Percentiles rank a stretch among this genome's conserved stretches.
Conservation (phyloP, 2,113 vertebrate genomes). For the Alethe castanea region DNA sequence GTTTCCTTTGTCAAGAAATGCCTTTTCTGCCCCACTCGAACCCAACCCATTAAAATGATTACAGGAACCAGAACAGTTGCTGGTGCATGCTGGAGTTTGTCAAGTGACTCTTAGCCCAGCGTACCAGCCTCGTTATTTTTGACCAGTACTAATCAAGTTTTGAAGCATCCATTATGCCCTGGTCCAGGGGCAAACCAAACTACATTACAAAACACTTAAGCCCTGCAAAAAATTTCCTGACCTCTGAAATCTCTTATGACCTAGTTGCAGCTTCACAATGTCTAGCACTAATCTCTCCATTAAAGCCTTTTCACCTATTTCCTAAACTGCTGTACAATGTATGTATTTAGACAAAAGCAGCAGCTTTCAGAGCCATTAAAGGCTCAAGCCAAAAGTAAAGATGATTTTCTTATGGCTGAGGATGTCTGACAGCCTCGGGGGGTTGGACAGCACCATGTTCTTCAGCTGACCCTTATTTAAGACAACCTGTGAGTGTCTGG, state of each 20-base stretch:
- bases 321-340: constrained; percentile 42
- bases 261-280: constrained; percentile 43
- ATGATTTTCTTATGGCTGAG: constrained; percentile 72
- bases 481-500: constrained; percentile 30
- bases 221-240: constrained; percentile 70
- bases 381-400: constrained; percentile 74
- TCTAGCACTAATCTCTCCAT: constrained; percentile 78
- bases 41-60: constrained; percentile 49
- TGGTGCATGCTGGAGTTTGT: constrained; percentile 58
- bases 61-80: constrained; percentile 39
- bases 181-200: constrained; percentile 53
- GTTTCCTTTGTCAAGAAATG: not conserved
- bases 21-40: not conserved
- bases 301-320: constrained; percentile 76
- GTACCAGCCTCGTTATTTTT: constrained; percentile 64
- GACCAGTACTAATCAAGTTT: constrained; percentile 72
- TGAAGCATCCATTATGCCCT: constrained; percentile 63
- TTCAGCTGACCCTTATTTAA: constrained; percentile 59
- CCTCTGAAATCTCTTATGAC: constrained; percentile 77
- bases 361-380: constrained; percentile 80
- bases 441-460: not conserved
- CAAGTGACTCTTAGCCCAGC: constrained; percentile 24
- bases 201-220: constrained; percentile 78
- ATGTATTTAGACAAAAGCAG: constrained; percentile 71
- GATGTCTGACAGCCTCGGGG: constrained; percentile 34